Evolutionary conservation across 2,113 vertebrate species (phyloP), one percentile per base, ranked within the genome.

Genomic region (Bostrychus sinensis): DNA sequence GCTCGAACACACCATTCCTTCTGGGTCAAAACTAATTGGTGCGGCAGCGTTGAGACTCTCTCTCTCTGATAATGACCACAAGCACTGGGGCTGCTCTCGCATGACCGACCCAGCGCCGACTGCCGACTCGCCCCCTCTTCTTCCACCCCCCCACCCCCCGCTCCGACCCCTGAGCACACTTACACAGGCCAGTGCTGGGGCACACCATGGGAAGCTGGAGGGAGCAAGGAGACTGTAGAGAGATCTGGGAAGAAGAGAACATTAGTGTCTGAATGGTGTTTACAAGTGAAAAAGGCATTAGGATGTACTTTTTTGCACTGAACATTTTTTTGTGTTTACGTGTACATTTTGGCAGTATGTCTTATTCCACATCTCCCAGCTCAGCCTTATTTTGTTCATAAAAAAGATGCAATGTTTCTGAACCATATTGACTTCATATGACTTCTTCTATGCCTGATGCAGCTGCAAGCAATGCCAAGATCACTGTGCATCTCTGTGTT

Each of bases 11-110:
- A 70, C 71, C 75, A 53, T 84, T 86, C 82, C 81, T 91, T 89
- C 88, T 88, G 86, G 88, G 87, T 90, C 87, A 90, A 76, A 89
- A 91, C 78, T 91, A 91, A 91, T 90, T 90, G 89, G 89, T 88
- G 80, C 72, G 28, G 79, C 84, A 86, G 72, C 32, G 75, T 75
- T 78, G 61, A 83, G 81, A 86, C 78, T 88, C 73, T n/a, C n/a
- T n/a, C 74, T 80, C 75, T 88, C 82, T 75, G 82, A 88, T 90
- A 91, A 91, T 91, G 88, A 91, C 90, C 88, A 91, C 83, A 88
- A 91, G 89, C 89, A 67, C 71, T 86, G 48, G 9, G 57, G 72
- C 84, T 79, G 74, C 78, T 87, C 73, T 81, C 73, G 81, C 89
- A 88, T 89, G 88, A 89, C 30, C 20, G 66, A 79, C 59, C 82